Base-by-base conservation (phyloP, 2,113 vertebrate species). In the Hydropotes inermis region DNA sequence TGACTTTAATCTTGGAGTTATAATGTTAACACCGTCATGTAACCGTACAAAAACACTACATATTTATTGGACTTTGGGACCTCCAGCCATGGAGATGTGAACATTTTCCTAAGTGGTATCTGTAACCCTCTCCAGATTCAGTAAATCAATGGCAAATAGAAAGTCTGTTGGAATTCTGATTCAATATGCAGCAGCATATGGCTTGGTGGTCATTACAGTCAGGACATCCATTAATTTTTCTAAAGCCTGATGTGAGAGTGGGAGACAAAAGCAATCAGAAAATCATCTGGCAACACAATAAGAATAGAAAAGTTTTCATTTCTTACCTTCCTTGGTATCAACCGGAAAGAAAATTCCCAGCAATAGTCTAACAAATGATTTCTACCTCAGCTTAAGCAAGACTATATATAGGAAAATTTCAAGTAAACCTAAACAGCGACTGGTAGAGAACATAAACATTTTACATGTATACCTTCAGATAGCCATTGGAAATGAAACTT, bases 1-100 rank as follows among this genome's bases (percentile, higher is more conserved):
- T 97, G 96, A 67, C 93, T 97, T 98, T 98, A 92, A 97, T 98
- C 95, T 93, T 97, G 86, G 88, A 97, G 93, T 83, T 97, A 74
- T 95, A 97, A 97, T 79, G 67, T 93, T 95, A 97, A 93, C 81
- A 58, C 27, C 61, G 21, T 57, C 67, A n/a, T 33, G 27, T 79
- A 97, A 94, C 54, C 81, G 33, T 97, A 92, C 76, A 97, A 86
- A 97, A 96, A 96, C 61, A 93, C 89, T 97, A 89, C 95, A 64
- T 94, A 95, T 95, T 97, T 97, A 93, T 89, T 93, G 79, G 93
- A 93, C 91, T 96, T 89, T 50, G 78, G 55, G 83, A 95, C 95
- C 61, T 93, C 70, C 45, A 87, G 76, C 83, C 58, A 89, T 14
- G 64, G 91, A 89, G 87, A 94, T 97, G 87, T 92, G 97, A 97